Base-by-base conservation (phyloP, 2,113 vertebrate species). In the Cygnus buccinator region DNA sequence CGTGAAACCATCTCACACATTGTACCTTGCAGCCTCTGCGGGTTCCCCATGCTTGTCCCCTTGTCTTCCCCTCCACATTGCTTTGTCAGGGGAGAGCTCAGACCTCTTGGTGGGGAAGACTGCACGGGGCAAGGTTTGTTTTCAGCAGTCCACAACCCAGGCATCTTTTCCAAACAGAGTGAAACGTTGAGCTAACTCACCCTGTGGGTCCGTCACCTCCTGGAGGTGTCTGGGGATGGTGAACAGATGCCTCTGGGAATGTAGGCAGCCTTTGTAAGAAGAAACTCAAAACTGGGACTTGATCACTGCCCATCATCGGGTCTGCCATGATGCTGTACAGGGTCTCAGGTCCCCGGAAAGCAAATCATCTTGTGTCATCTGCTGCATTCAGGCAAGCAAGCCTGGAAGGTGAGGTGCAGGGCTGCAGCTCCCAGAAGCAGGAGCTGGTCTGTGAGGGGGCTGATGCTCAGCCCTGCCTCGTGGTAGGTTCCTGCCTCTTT, bases 351-450 rank as follows among this genome's bases (percentile, higher is more conserved):
- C 31, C 6, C 44, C 3, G 8, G 52, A 28, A 84, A 84, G 44
- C 31, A 68, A 44, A 66, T 25, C 52, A 35, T 67, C 0, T 0
- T 57, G 4, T 50, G n/a, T 15, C 68, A 21, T 15, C 10, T 63
- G 58, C 75, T 57, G 58, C 37, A 17, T 76, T 86, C 37, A 59
- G 68, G 73, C 23, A 43, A 23, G n/a, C 15, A 12, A n/a, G 6
- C 22, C 44, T 55, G 84, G 28, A 25, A 43, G 58, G 13, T 35
- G 50, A 54, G 2, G 11, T 57, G n/a, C 37, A 23, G 6, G 0
- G 10, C 31, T 26, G 66, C 37, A 43, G 65, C 22, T 79, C 8
- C 67, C 37, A 26, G 20, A 21, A 25, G 65, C 78, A 48, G 50
- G 26, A 62, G 1, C 3, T 75, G 48, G 29, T 21, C n/a, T 83